Conservation (phyloP, 2,797 vertebrate genomes). For the Dipus sagitta region DNA sequence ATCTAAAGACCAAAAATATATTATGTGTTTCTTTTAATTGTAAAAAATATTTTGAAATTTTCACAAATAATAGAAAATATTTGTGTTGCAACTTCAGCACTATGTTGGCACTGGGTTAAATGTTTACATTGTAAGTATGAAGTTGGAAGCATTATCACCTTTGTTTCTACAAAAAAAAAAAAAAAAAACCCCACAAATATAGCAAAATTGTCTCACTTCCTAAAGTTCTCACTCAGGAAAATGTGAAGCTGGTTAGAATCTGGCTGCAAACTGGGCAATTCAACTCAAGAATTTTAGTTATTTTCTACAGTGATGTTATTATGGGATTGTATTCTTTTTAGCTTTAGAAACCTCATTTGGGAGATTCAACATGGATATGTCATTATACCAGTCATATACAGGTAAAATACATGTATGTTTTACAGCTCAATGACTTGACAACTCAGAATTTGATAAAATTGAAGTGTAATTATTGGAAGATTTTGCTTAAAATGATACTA, state of each 20-base stretch:
- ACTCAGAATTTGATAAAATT: slow-evolving; percentile 32
- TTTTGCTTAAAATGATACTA: background rate
- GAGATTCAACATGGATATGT: background rate
- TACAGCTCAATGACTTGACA: background rate
- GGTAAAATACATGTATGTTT: background rate
- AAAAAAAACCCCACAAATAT: too few relatives aligned
- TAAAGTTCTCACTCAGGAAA: background rate
- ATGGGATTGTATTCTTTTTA: slow-evolving; percentile 25
- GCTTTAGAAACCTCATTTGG: background rate
- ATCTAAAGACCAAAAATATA: background rate
- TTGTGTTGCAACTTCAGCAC: background rate
- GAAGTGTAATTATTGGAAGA: background rate
- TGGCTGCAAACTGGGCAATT: background rate
- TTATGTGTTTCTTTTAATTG: background rate
- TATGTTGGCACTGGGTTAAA: background rate
- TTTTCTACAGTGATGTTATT: background rate
- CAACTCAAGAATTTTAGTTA: background rate
- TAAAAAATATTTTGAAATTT: slow-evolving; percentile 21
- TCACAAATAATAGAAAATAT: background rate
- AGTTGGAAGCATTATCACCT: background rate
- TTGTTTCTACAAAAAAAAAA: slow-evolving; percentile 8
- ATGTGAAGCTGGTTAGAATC: background rate
- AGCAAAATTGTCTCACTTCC: background rate
- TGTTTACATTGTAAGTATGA: background rate
- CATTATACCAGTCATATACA: background rate